phyloP scores from a whole-genome alignment of 2,888 invertebrate genomes.

The Aphrophora alni region DNA sequence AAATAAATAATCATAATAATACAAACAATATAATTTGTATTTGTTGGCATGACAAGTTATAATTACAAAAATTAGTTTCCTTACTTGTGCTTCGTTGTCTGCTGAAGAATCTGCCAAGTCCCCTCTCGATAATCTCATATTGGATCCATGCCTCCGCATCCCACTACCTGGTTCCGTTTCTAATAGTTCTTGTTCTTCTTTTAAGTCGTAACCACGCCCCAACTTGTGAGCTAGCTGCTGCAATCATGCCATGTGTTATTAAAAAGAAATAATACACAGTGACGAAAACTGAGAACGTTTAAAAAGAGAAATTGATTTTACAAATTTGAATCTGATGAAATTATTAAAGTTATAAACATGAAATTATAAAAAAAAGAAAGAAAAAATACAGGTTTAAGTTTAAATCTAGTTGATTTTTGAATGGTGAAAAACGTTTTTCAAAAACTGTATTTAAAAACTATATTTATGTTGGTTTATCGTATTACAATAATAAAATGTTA shows the following conservation, averaged over 20 bases:
- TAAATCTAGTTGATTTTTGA: too few relatives aligned
- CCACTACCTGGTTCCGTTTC: conserved; percentile 56
- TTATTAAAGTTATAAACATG: neutral
- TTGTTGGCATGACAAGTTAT: too few relatives aligned
- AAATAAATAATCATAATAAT: too few relatives aligned
- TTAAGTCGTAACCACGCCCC: conserved; percentile 88
- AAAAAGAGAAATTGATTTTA: too few relatives aligned
- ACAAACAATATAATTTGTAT: too few relatives aligned
- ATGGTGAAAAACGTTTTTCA: too few relatives aligned
- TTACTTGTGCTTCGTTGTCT: conserved; percentile 42
- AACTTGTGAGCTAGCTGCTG: conserved; percentile 88
- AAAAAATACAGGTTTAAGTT: too few relatives aligned
- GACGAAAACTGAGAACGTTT: neutral
- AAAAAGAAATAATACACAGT: too few relatives aligned
- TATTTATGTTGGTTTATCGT: too few relatives aligned
- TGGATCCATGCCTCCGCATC: conserved; percentile 58
- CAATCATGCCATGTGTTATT: conserved; percentile 49
- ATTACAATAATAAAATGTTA: neutral
- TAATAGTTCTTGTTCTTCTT: conserved; percentile 62
- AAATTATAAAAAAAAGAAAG: conserved; percentile 2
- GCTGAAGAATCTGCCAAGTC: conserved; percentile 38
- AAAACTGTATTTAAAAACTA: too few relatives aligned
- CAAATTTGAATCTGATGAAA: too few relatives aligned
- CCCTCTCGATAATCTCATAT: conserved; percentile 68
- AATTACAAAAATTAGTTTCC: too few relatives aligned